A percentile compares a stretch with the other conserved stretches of the same genome.
These are phyloP conservation scores for Xestoiulus laeticollis DNA, from an alignment of 2,888 invertebrate species.

Conservation along the genomic window DNA sequence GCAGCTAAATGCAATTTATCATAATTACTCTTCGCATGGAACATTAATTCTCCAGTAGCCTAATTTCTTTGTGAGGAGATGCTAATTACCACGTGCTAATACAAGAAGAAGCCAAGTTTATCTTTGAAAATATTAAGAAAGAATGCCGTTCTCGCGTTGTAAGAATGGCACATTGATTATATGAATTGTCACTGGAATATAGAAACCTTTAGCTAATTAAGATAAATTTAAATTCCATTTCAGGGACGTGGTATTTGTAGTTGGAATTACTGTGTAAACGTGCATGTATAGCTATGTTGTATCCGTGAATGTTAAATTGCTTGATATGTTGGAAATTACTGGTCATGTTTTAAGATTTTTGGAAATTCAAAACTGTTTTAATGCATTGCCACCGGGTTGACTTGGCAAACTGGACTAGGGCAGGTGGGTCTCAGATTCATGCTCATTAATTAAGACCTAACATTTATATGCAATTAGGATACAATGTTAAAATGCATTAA, in stretches of 20 bases:
- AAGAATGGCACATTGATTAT: not conserved
- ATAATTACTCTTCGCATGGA: slow-evolving; percentile 16
- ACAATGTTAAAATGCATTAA: not conserved
- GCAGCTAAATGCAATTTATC: slow-evolving; percentile 21
- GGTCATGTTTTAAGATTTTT: no score
- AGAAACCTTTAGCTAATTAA: not conserved
- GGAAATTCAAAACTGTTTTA: no score
- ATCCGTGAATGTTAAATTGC: no score
- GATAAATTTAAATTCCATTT: slow-evolving; percentile 7
- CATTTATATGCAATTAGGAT: not conserved
- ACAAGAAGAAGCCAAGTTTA: not conserved
- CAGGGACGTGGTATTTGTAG: not conserved
- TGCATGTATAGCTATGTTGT: no score
- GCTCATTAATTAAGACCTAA: not conserved
- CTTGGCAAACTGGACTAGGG: not conserved
- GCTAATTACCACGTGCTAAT: slow-evolving; percentile 1
- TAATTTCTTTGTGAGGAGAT: slow-evolving; percentile 31
- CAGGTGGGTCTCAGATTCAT: not conserved
- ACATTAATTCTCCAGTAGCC: slow-evolving; percentile 16
- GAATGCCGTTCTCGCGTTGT: not conserved
- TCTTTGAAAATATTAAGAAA: slow-evolving; percentile 8
- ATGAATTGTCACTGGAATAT: not conserved
- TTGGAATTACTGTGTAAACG: no score
- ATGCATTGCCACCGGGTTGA: not conserved
- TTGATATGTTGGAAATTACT: no score